Conservation (phyloP, 2,888 invertebrate species). For the Drosophila algonquin region DNA sequence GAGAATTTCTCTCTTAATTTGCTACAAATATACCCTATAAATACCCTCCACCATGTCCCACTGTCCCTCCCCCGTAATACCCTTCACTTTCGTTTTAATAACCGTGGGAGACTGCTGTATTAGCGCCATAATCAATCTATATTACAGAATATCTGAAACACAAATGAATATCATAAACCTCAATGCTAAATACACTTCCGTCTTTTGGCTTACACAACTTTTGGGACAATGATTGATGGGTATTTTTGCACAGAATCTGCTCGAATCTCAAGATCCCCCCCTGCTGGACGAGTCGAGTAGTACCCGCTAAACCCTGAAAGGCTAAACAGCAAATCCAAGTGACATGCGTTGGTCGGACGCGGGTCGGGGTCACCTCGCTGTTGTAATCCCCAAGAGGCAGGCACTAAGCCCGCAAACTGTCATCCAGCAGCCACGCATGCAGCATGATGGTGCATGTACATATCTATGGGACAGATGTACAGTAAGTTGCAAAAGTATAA, state of each 20-base stretch:
- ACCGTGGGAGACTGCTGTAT: slow-evolving; percentile 35
- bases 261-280: slow-evolving; percentile 39
- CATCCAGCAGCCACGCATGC: slow-evolving; percentile 39
- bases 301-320: slow-evolving; percentile 10
- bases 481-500: slow-evolving; percentile 11
- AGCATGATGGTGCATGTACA: slow-evolving; percentile 38
- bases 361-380: not conserved
- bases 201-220: slow-evolving; percentile 52
- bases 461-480: slow-evolving; percentile 9
- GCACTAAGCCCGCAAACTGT: slow-evolving; percentile 48
- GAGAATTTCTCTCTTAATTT: not conserved
- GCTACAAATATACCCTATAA: not conserved
- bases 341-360: slow-evolving; percentile 10
- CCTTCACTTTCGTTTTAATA: slow-evolving; percentile 14
- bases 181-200: slow-evolving; percentile 64
- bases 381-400: slow-evolving; percentile 43
- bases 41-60: not conserved
- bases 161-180: slow-evolving; percentile 28
- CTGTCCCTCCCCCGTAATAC: not conserved
- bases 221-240: slow-evolving; percentile 67
- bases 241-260: slow-evolving; percentile 61
- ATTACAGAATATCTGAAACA: slow-evolving; percentile 52
- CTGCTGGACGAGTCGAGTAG: slow-evolving; percentile 22
- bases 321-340: slow-evolving; percentile 32
- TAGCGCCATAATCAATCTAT: slow-evolving; percentile 62